Percentiles rank a stretch among this genome's conserved stretches.
Conservation (phyloP, 2,113 vertebrate genomes). For the Poecilia latipinna region DNA sequence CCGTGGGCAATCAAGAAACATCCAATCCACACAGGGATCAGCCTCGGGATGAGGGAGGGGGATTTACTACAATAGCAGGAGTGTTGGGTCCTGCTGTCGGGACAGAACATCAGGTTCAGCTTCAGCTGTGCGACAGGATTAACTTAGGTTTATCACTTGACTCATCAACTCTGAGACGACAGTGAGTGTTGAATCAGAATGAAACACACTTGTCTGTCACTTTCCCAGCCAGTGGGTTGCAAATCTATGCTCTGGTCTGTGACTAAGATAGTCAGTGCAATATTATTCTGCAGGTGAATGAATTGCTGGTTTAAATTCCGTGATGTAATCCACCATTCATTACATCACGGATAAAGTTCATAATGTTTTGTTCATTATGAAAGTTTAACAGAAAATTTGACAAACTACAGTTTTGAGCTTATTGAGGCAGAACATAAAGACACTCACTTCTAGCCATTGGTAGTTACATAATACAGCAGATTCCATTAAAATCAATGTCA, state of each 20-base stretch:
- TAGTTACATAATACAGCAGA: not conserved
- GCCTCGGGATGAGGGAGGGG: slow-evolving; percentile 56
- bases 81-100: slow-evolving; percentile 22
- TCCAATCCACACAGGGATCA: slow-evolving; percentile 61
- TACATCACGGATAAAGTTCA: too few species aligned
- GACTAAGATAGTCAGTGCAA: not conserved
- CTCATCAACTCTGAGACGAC: slow-evolving; percentile 14
- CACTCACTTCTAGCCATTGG: not conserved
- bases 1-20: slow-evolving; percentile 62
- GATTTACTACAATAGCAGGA: slow-evolving; percentile 56
- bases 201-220: slow-evolving; percentile 21
- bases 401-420: not conserved
- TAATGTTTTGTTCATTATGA: not conserved
- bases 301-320: not conserved
- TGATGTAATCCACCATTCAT: not conserved
- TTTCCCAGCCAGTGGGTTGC: slow-evolving; percentile 2
- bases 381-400: not conserved
- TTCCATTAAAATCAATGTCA: not conserved
- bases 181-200: slow-evolving; percentile 22
- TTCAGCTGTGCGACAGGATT: slow-evolving; percentile 52
- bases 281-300: not conserved
- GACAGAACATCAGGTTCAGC: slow-evolving; percentile 35
- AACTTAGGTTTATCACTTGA: slow-evolving; percentile 33
- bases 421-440: not conserved
- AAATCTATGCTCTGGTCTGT: not conserved